These are phyloP conservation scores for Argyresthia albistria DNA, from an alignment of 2,888 invertebrate genomes.

Conservation along the genomic window DNA sequence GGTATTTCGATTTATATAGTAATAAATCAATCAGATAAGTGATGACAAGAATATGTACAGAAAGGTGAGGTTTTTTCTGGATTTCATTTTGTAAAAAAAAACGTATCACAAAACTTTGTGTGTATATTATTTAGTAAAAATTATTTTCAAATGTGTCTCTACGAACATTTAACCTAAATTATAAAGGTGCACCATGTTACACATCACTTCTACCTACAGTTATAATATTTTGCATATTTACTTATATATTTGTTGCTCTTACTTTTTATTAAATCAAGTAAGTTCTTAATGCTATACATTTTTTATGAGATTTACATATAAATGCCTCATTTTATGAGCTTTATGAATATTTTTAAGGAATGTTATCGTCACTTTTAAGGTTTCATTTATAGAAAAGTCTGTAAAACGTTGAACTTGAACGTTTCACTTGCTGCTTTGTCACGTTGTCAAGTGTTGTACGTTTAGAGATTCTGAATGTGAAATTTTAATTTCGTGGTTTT, in stretches of 20 bases:
- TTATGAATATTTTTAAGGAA: neutral
- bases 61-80: constrained; percentile 15
- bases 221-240: constrained; percentile 38
- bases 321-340: constrained; percentile 4
- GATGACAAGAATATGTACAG: constrained; percentile 48
- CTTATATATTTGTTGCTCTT: constrained; percentile 28
- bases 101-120: neutral
- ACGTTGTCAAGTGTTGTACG: no score
- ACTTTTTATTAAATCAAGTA: constrained; percentile 38
- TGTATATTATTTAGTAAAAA: constrained; percentile 18
- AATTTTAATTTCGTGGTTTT: neutral
- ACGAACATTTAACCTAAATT: constrained; percentile 28
- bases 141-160: constrained; percentile 15
- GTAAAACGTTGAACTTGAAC: neutral
- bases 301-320: constrained; percentile 12
- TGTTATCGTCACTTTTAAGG: neutral
- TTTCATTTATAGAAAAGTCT: neutral
- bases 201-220: constrained; percentile 34
- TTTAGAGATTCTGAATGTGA: no score
- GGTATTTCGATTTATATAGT: constrained; percentile 31
- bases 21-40: constrained; percentile 24
- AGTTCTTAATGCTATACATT: constrained; percentile 20
- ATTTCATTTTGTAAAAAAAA: constrained; percentile 4
- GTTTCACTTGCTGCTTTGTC: neutral
- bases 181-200: constrained; percentile 61